These are phyloP conservation scores for Seriola rivoliana DNA, from an alignment of 2,113 vertebrate species.

Conservation along the genomic window DNA sequence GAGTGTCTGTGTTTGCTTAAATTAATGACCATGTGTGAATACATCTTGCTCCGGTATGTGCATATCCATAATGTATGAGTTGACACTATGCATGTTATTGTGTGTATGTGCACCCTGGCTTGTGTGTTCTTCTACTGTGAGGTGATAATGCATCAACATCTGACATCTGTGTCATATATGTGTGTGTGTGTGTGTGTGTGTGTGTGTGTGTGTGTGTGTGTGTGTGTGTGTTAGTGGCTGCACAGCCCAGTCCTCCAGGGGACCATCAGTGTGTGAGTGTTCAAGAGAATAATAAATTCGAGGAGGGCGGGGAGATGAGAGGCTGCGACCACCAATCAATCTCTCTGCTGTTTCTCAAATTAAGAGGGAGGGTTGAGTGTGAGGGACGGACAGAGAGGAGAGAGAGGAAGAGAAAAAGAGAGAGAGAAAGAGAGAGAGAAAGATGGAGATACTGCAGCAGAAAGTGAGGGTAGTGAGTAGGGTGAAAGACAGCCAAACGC, in stretches of 20 bases:
- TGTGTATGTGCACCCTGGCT: constrained; percentile 24
- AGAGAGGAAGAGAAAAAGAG: constrained; percentile 9
- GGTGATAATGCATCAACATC: constrained; percentile 64
- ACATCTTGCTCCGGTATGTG: constrained; percentile 44
- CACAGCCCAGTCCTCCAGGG: constrained; percentile 53
- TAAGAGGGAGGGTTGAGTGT: constrained; percentile 64
- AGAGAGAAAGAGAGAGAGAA: background rate
- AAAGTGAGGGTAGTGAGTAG: constrained; percentile 20
- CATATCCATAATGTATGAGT: constrained; percentile 72
- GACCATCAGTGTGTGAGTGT: constrained; percentile 65
- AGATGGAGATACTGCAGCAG: constrained; percentile 30
- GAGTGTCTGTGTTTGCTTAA: constrained; percentile 62
- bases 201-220: background rate
- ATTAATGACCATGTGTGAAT: constrained; percentile 60
- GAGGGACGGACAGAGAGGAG: constrained; percentile 11
- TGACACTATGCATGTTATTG: constrained; percentile 15
- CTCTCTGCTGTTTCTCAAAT: constrained; percentile 72
- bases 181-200: background rate
- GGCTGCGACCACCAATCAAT: constrained; percentile 77
- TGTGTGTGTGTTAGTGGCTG: constrained; percentile 2
- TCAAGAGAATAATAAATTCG: constrained; percentile 75
- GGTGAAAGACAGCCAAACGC: constrained; percentile 70
- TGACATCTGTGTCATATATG: constrained; percentile 39
- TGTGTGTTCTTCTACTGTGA: constrained; percentile 34
- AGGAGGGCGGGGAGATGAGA: constrained; percentile 61